Base-by-base conservation (phyloP, 2,797 vertebrate genomes). In the Dermochelys coriacea region DNA sequence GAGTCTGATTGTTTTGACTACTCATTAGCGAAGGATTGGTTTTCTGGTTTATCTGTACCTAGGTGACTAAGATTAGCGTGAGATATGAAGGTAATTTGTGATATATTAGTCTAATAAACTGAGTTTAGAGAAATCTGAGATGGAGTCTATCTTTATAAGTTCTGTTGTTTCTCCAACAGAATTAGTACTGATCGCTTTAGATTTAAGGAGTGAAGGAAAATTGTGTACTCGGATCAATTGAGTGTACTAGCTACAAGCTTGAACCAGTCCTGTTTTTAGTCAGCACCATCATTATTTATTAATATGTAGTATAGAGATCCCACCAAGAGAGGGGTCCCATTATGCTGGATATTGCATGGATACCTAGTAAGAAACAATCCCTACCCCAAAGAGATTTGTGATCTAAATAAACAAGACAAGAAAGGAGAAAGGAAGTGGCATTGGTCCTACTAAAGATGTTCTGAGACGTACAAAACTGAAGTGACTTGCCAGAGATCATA, bases 401-500 rank as follows among this genome's bases (percentile, higher is more conserved):
- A 41, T 25, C 21, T 74, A 74, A 74, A 37, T 74, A 25, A 74
- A 21, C 8, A 74, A 71, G 64, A 71, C 3, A 19, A 41, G n/a
- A 16, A 23, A 23, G n/a, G n/a, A 71, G n/a, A 15, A 21, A 25
- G 37, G 37, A 74, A 74, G 37, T 25, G 37, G 21, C 4, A 45
- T 45, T 85, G 79, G 37, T 77, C 37, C 87, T 41, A 15, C 74
- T 78, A 31, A 64, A 90, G 85, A 77, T 85, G 49, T 82, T 29
- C 49, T 54, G 85, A 85, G 80, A 79, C 80, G 78, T 55, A 52
- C 51, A 31, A 61, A 61, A 61, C 15, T 45, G n/a, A 0, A 55
- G 57, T 49, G 89, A 54, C 87, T 82, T 82, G 77, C 51, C 54
- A 94, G 91, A 85, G 90, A 92, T 82, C 85, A 85, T 90, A 86